A percentile compares a stretch with the other conserved stretches of the same genome.
Conservation (phyloP, 2,797 vertebrate species). For the Benthosema pterotum region DNA sequence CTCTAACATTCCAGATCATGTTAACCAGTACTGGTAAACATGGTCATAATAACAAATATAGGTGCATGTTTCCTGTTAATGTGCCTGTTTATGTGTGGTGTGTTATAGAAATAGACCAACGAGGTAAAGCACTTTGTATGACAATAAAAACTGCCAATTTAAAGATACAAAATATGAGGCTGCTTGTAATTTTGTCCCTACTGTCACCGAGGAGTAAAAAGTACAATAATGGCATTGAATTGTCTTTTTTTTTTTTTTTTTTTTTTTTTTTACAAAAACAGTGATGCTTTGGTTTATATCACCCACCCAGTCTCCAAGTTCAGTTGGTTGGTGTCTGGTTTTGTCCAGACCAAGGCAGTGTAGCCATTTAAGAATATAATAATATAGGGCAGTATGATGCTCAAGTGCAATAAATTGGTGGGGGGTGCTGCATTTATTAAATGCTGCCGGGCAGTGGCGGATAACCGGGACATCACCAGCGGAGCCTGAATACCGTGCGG, state of each 20-base stretch:
- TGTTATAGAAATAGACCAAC: conserved; percentile 20
- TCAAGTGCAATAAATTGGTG: conserved; percentile 59
- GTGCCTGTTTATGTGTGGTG: conserved; percentile 41
- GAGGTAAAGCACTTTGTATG: conserved; percentile 48
- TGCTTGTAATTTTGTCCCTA: conserved; percentile 37
- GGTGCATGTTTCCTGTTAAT: conserved; percentile 47
- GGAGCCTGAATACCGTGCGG: conserved; percentile 71
- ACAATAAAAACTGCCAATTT: conserved; percentile 25
- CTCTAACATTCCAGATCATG: conserved; percentile 31
- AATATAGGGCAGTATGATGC: conserved; percentile 41
- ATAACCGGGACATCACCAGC: conserved; percentile 48
- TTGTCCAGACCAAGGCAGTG: conserved; percentile 58
- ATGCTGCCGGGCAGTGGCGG: conserved; percentile 66
- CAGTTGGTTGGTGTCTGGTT: conserved; percentile 38
- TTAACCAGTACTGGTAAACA: not conserved
- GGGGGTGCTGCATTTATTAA: conserved; percentile 71
- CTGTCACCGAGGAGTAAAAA: conserved; percentile 43
- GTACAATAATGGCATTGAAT: not conserved
- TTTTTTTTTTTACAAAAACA: not conserved
- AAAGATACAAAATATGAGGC: conserved; percentile 20
- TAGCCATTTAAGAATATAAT: no score
- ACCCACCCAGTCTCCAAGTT: conserved; percentile 41
- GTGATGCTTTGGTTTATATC: not conserved
- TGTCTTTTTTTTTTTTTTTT: no score
- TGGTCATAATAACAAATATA: not conserved